A percentile compares a stretch with the other conserved stretches of the same genome.
phyloP scores from a whole-genome alignment of 2,888 invertebrate genomes.

The Cacoxenus indagator region DNA sequence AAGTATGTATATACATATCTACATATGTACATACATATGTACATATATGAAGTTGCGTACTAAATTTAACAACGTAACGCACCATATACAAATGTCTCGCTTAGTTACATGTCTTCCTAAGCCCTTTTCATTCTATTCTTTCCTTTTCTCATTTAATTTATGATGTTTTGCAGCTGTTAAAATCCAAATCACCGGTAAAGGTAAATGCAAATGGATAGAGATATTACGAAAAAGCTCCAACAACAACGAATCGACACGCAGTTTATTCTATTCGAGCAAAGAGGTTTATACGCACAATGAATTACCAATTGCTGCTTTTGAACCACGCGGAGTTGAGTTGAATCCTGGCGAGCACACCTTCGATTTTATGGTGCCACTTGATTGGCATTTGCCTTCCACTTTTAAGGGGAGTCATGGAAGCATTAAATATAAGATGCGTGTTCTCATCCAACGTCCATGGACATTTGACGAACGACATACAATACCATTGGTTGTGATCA shows the following conservation, averaged over 20 bases:
- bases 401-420: constrained; percentile 68
- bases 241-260: constrained; percentile 63
- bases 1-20: no score
- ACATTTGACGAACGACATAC: constrained; percentile 68
- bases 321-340: constrained; percentile 66
- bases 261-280: constrained; percentile 68
- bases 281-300: constrained; percentile 67
- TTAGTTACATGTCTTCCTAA: no score
- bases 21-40: no score
- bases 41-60: no score
- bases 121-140: no score
- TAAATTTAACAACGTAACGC: no score
- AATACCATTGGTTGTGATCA: constrained; percentile 66
- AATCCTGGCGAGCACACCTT: constrained; percentile 66
- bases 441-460: constrained; percentile 69
- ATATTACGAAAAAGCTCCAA: constrained; percentile 65
- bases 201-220: constrained; percentile 70
- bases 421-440: constrained; percentile 69
- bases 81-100: no score
- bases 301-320: constrained; percentile 63
- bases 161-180: constrained; percentile 59
- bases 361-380: constrained; percentile 61
- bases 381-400: constrained; percentile 65
- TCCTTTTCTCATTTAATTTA: not conserved
- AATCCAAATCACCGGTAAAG: constrained; percentile 69